Evolutionary conservation across 2,797 vertebrate genomes (phyloP).

Genomic region (Hozukius guyotensis): DNA sequence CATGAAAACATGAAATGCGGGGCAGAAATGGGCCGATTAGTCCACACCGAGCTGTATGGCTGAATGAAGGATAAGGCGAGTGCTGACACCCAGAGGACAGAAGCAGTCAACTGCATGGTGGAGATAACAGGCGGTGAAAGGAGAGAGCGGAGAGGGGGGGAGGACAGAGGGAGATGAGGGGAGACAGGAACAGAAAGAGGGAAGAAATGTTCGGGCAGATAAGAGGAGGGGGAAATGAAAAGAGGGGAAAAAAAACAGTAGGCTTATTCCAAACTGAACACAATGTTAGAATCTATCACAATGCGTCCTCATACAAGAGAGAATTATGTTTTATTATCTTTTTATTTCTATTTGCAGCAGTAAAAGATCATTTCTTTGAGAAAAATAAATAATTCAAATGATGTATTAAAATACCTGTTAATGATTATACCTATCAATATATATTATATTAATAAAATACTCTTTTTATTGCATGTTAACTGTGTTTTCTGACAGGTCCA

Average conservation of each 20-base stretch:
- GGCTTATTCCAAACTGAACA: conserved; percentile 17
- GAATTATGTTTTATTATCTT: not conserved
- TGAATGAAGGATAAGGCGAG: conserved; percentile 80
- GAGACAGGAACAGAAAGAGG: conserved; percentile 54
- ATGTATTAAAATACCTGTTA: not conserved
- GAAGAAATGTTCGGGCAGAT: conserved; percentile 48
- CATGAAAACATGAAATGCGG: conserved; percentile 57
- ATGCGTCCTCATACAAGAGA: not conserved
- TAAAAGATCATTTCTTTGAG: not conserved
- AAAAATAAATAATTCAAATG: not conserved
- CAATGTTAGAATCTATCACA: conserved; percentile 1
- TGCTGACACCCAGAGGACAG: conserved; percentile 88
- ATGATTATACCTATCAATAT: not conserved
- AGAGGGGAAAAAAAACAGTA: not conserved
- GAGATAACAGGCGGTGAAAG: conserved; percentile 69
- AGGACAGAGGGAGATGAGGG: conserved; percentile 22
- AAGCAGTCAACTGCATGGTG: conserved; percentile 78
- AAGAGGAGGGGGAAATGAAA: conserved; percentile 51
- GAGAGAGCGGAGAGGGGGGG: conserved; percentile 1
- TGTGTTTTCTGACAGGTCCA: conserved; percentile 9
- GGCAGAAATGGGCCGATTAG: conserved; percentile 45
- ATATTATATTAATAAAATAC: not conserved
- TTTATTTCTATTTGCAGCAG: conserved; percentile 7
- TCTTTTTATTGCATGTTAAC: not conserved
- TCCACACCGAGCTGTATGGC: conserved; percentile 47